phyloP scores from a whole-genome alignment of 2,113 vertebrate genomes.

The Ammodytes marinus region DNA sequence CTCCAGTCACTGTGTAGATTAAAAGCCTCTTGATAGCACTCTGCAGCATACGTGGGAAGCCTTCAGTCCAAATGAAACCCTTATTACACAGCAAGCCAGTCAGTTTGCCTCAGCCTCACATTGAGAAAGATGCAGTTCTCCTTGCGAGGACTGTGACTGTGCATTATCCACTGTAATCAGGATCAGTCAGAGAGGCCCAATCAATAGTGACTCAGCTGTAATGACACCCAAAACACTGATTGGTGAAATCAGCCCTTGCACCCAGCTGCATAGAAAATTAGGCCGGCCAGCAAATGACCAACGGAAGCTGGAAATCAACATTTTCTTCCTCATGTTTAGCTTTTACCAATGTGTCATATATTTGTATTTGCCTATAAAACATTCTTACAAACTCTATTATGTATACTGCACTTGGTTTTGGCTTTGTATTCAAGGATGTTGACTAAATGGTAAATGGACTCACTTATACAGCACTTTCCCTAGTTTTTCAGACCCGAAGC shows the following conservation, averaged over 20 bases:
- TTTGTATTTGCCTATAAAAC: background rate
- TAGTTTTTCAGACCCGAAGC: too few species aligned
- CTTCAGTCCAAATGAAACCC: slow-evolving; percentile 36
- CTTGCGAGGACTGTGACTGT: slow-evolving; percentile 38
- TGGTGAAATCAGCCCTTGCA: slow-evolving; percentile 45
- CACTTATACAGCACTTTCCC: too few species aligned
- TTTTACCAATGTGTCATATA: slow-evolving; percentile 4
- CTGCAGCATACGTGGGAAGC: background rate
- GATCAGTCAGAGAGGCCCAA: slow-evolving; percentile 46
- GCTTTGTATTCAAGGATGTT: background rate
- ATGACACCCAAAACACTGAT: slow-evolving; percentile 44
- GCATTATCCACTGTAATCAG: slow-evolving; percentile 57
- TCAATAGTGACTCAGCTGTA: slow-evolving; percentile 58
- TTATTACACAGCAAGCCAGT: slow-evolving; percentile 26
- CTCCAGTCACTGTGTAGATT: background rate
- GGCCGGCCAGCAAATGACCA: background rate
- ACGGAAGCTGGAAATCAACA: background rate
- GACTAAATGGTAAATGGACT: background rate
- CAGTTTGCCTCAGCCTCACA: slow-evolving; percentile 24
- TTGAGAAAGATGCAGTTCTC: slow-evolving; percentile 38
- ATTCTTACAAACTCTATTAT: background rate
- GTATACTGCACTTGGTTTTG: background rate
- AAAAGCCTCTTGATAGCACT: slow-evolving; percentile 12
- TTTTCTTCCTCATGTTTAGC: slow-evolving; percentile 5
- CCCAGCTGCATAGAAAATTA: slow-evolving; percentile 17